phyloP scores from a whole-genome alignment of 2,888 invertebrate species.

The Mythimna lalbum region DNA sequence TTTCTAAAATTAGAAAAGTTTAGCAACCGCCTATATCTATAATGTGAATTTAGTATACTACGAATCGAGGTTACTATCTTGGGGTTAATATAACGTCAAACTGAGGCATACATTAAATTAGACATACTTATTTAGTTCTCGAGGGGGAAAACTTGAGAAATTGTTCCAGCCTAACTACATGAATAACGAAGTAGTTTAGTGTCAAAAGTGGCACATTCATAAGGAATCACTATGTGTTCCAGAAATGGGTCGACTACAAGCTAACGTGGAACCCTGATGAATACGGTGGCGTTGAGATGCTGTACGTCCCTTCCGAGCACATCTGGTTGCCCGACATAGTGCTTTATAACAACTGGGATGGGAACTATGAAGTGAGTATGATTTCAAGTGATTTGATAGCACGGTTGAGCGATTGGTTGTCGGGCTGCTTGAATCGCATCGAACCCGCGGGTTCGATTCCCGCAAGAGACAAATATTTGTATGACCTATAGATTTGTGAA shows the following conservation, averaged over 20 bases:
- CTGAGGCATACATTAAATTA: slow-evolving; percentile 1
- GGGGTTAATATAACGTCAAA: neutral
- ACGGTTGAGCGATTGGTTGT: no score
- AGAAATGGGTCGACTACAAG: slow-evolving; percentile 98
- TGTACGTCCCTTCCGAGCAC: slow-evolving; percentile 98
- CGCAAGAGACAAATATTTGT: no score
- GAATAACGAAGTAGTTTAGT: neutral
- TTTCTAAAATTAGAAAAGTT: no score
- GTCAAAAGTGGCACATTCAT: neutral
- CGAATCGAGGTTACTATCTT: neutral
- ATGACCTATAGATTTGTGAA: no score
- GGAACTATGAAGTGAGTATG: slow-evolving; percentile 94
- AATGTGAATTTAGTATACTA: neutral
- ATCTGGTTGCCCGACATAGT: slow-evolving; percentile 99
- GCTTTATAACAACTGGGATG: slow-evolving; percentile 98
- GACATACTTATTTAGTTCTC: neutral
- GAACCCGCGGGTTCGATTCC: no score
- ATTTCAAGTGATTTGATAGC: neutral
- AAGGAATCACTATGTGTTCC: slow-evolving; percentile 62
- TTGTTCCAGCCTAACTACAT: neutral
- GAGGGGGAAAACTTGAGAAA: neutral
- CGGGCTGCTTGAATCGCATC: no score
- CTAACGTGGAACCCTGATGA: slow-evolving; percentile 97
- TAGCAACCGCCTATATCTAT: neutral
- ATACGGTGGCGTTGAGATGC: slow-evolving; percentile 97